phyloP scores from a whole-genome alignment of 1,140 invertebrate species.

The Zaprionus taronus region DNA sequence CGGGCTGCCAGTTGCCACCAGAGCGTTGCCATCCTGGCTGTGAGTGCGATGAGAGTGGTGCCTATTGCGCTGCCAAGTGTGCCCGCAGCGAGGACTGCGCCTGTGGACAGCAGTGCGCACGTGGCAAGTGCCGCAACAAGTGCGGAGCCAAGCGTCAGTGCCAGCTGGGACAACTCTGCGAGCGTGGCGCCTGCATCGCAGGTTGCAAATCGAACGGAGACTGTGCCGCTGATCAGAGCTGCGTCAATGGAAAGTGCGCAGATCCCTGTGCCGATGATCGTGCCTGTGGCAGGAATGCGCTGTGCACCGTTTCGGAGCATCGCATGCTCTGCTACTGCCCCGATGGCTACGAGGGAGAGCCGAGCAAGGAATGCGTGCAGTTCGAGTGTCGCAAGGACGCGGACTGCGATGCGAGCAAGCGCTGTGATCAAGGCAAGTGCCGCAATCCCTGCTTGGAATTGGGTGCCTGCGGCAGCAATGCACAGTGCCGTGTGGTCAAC shows the following conservation, averaged over 20 bases:
- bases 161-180: conserved; percentile 86
- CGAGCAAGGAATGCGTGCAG: conserved; percentile 89
- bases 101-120: conserved; percentile 87
- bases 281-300: conserved; percentile 90
- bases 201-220: conserved; percentile 93
- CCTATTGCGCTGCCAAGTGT: conserved; percentile 90
- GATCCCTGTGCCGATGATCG: conserved; percentile 89
- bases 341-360: conserved; percentile 92
- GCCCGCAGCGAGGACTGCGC: conserved; percentile 88
- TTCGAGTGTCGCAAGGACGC: conserved; percentile 91
- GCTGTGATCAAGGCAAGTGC: conserved; percentile 90
- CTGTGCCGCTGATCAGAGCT: conserved; percentile 91
- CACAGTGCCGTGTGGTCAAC: conserved; percentile 92
- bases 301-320: conserved; percentile 91
- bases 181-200: conserved; percentile 87
- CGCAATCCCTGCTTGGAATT: conserved; percentile 92
- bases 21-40: conserved; percentile 88
- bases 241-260: conserved; percentile 90
- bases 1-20: conserved; percentile 88
- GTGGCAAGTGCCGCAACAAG: conserved; percentile 85
- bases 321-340: conserved; percentile 93
- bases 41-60: conserved; percentile 90
- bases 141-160: conserved; percentile 74
- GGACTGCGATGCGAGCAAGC: conserved; percentile 92
- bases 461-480: conserved; percentile 92